Conservation (phyloP, 1,140 invertebrate genomes). For the Leptonema lineaticorne region DNA sequence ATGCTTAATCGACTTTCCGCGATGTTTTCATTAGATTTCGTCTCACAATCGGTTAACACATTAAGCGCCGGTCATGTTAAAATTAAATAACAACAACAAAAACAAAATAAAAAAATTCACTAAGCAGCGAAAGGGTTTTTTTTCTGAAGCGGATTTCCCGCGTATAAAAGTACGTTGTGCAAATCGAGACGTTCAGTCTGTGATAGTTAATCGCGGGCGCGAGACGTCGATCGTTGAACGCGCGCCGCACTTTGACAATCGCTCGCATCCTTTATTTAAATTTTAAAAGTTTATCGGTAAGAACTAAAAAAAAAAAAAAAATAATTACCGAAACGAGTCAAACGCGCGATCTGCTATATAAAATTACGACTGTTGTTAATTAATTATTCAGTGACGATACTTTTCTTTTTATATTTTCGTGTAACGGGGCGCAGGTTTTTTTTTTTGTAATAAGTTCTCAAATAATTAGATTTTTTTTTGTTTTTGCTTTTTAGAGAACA, state of each 20-base stretch:
- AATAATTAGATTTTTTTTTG: too few species aligned
- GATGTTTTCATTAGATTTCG: neutral
- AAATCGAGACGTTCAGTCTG: too few species aligned
- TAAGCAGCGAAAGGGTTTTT: slow-evolving; percentile 5
- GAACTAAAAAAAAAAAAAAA: neutral
- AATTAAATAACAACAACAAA: neutral
- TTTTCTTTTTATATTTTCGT: neutral
- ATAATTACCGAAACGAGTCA: neutral
- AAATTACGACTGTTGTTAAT: neutral
- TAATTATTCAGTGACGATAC: neutral
- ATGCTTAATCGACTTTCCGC: neutral
- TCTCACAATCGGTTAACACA: neutral
- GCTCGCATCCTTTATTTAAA: neutral
- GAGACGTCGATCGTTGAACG: neutral
- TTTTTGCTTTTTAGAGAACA: too few species aligned
- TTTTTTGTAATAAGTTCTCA: too few species aligned
- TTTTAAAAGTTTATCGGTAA: neutral
- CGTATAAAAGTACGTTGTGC: slow-evolving; percentile 9
- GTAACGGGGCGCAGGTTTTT: neutral
- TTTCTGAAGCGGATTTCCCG: slow-evolving; percentile 17
- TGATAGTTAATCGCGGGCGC: neutral
- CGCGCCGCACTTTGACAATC: slow-evolving; percentile 4
- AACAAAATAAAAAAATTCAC: neutral
- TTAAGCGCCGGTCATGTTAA: neutral
- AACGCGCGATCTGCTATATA: neutral